Percentiles rank a stretch among this genome's conserved stretches.
Evolutionary conservation across 92 coral and sea anemone genomes (phyloP).

Genomic region (Heliopora coerulea): DNA sequence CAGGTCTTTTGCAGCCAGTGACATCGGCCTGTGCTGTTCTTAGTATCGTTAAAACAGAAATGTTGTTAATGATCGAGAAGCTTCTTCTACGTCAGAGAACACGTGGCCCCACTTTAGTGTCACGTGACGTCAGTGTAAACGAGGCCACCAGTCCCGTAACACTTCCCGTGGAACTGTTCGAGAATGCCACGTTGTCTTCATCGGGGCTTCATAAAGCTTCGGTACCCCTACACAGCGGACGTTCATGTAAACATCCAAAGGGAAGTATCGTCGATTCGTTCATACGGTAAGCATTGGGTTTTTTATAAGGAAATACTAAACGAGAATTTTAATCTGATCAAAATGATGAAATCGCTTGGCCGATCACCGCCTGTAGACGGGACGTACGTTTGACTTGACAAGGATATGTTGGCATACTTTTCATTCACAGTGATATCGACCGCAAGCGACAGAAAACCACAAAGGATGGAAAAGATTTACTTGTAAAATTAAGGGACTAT

Average conservation of each 20-base stretch:
- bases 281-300: constrained; percentile 13
- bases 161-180: constrained; percentile 26
- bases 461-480: neutral
- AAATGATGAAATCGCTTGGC: too few species aligned
- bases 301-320: too few species aligned
- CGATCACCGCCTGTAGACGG: too few species aligned
- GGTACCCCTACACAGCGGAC: neutral
- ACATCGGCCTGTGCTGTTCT: constrained; percentile 78
- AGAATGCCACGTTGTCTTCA: constrained; percentile 18
- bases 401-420: too few species aligned
- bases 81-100: constrained; percentile 64
- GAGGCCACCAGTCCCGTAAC: neutral
- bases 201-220: constrained; percentile 17
- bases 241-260: neutral
- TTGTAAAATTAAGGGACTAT: constrained; percentile 17
- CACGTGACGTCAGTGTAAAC: constrained; percentile 20
- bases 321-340: too few species aligned
- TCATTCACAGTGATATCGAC: constrained; percentile 1
- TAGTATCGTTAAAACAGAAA: constrained; percentile 58
- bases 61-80: constrained; percentile 73
- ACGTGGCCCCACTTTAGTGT: constrained; percentile 22
- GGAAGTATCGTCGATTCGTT: constrained; percentile 23
- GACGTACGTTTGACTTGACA: too few species aligned
- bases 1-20: constrained; percentile 77
- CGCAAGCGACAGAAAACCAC: neutral